phyloP scores from a whole-genome alignment of 1,140 invertebrate genomes.

The Bursaphelenchus mucronatus region DNA sequence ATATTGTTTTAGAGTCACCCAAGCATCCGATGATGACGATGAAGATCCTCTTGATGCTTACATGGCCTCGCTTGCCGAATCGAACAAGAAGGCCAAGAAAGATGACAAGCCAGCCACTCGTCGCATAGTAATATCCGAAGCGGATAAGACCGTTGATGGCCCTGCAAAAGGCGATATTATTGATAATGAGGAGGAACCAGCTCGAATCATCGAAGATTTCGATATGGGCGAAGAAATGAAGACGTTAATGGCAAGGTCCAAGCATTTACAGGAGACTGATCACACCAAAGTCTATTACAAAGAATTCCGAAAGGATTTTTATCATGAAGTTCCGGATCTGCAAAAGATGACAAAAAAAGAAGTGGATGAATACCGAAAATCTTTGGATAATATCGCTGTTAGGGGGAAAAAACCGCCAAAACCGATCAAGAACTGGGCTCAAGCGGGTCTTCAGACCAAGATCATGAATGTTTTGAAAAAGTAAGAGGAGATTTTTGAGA shows the following conservation, averaged over 20 bases:
- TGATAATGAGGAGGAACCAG: slow-evolving; percentile 53
- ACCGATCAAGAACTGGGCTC: slow-evolving; percentile 93
- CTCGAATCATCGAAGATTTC: slow-evolving; percentile 52
- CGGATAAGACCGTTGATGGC: slow-evolving; percentile 25
- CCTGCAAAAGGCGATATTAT: slow-evolving; percentile 57
- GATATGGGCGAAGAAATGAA: slow-evolving; percentile 51
- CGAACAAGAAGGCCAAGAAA: slow-evolving; percentile 14
- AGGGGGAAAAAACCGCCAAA: slow-evolving; percentile 80
- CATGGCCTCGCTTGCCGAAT: slow-evolving; percentile 71
- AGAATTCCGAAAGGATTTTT: slow-evolving; percentile 89
- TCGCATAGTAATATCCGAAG: slow-evolving; percentile 41
- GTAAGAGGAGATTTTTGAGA: slow-evolving; percentile 54
- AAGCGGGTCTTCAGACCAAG: slow-evolving; percentile 94
- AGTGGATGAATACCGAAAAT: slow-evolving; percentile 70
- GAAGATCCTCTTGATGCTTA: slow-evolving; percentile 92
- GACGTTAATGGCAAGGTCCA: slow-evolving; percentile 48
- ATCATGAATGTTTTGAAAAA: slow-evolving; percentile 93
- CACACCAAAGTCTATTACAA: slow-evolving; percentile 59
- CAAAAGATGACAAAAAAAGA: slow-evolving; percentile 79
- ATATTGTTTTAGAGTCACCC: slow-evolving; percentile 22
- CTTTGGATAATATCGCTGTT: slow-evolving; percentile 69
- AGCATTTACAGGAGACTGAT: slow-evolving; percentile 45
- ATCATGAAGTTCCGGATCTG: slow-evolving; percentile 86
- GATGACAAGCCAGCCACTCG: slow-evolving; percentile 19
- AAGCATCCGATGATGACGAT: slow-evolving; percentile 64